Evolutionary conservation across 2,113 vertebrate genomes (phyloP).

Genomic region (Conger conger): DNA sequence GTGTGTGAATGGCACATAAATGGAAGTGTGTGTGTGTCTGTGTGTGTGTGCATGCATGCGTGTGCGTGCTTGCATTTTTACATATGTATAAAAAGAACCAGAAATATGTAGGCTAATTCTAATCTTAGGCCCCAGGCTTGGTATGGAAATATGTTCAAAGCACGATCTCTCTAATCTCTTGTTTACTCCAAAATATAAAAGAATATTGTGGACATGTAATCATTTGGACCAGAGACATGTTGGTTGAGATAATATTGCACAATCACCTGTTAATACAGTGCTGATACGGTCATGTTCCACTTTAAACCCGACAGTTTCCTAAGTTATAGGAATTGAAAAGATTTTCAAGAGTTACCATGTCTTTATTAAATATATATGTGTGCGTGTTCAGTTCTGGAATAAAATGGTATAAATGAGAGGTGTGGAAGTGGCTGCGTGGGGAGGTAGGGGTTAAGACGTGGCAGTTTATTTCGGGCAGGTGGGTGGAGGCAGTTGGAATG

Average conservation of each 20-base stretch:
- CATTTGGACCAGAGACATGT: slow-evolving; percentile 40
- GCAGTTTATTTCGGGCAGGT: slow-evolving; percentile 74
- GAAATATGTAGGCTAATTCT: background rate
- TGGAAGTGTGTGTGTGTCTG: too few relatives aligned
- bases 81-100: background rate
- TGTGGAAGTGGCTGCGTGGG: slow-evolving; percentile 21
- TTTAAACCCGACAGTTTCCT: background rate
- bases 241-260: slow-evolving; percentile 51
- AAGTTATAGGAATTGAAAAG: background rate
- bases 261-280: slow-evolving; percentile 42
- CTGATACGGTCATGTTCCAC: slow-evolving; percentile 29
- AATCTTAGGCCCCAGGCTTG: slow-evolving; percentile 20
- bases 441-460: slow-evolving; percentile 61
- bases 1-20: background rate
- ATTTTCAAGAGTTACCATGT: background rate
- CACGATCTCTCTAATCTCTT: slow-evolving; percentile 35
- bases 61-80: background rate
- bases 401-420: background rate
- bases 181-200: background rate
- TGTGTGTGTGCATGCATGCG: background rate
- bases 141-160: background rate
- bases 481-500: slow-evolving; percentile 74
- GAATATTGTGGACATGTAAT: slow-evolving; percentile 47
- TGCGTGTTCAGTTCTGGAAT: background rate
- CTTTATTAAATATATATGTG: background rate